Evolutionary conservation across 1,140 invertebrate species (phyloP).

Genomic region (Bombus waltoni): DNA sequence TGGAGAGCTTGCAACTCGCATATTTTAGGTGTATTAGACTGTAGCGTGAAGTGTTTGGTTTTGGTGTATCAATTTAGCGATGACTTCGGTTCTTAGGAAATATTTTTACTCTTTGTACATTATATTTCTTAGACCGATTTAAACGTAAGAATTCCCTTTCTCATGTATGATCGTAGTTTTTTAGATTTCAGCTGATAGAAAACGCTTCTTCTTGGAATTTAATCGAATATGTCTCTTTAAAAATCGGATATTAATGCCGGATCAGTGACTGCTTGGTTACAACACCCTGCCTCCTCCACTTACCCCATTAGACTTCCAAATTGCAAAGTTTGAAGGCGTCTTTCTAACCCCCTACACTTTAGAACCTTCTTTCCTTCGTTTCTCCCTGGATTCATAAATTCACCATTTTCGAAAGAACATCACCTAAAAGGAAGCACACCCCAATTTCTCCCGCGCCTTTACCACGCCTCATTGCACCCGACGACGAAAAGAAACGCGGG

Average conservation of each 20-base stretch:
- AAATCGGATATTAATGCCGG: background rate
- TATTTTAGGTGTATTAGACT: background rate
- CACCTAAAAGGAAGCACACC: too few species aligned
- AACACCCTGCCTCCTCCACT: too few species aligned
- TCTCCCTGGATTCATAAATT: background rate
- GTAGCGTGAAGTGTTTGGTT: background rate
- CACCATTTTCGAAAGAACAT: background rate
- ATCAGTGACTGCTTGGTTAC: too few species aligned
- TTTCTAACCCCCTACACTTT: background rate
- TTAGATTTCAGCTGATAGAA: background rate
- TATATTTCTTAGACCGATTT: too few species aligned
- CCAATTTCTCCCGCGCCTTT: background rate
- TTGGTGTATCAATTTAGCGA: background rate
- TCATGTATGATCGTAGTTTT: rapidly evolving
- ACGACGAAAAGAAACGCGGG: slow-evolving; percentile 5
- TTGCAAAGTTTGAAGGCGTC: background rate
- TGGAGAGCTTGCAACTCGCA: background rate
- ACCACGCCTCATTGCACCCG: slow-evolving; percentile 2
- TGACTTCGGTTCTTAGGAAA: background rate
- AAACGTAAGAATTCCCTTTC: too few species aligned
- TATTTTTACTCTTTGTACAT: too few species aligned
- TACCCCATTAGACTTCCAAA: background rate
- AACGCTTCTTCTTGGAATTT: background rate
- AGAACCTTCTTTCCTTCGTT: background rate
- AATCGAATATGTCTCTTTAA: background rate